phyloP scores from a whole-genome alignment of 1,140 invertebrate genomes.

The Ruditapes philippinarum region DNA sequence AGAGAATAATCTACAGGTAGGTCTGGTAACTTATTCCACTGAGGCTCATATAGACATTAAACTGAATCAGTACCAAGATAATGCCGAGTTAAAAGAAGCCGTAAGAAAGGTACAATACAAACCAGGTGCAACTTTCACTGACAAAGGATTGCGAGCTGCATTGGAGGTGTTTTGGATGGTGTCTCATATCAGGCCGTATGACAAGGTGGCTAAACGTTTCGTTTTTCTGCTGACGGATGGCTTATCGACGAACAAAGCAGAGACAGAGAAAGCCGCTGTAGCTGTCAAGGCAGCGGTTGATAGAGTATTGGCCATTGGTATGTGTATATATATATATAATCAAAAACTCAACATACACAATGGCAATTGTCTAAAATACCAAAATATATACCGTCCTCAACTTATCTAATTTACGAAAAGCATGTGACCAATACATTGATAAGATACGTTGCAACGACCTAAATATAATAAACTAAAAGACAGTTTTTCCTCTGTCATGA shows the following conservation, averaged over 20 bases:
- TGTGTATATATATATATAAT: background rate
- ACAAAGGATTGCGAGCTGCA: background rate
- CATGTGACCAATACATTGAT: too few species aligned
- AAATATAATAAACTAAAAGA: too few species aligned
- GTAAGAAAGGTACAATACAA: conserved; percentile 14
- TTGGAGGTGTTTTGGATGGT: background rate
- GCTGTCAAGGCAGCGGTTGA: background rate
- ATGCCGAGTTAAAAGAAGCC: background rate
- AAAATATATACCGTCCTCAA: too few species aligned
- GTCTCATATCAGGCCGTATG: background rate
- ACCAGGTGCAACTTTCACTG: background rate
- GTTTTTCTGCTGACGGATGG: conserved; percentile 39
- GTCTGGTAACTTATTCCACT: conserved; percentile 25
- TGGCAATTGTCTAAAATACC: too few species aligned
- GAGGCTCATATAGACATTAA: conserved; percentile 1
- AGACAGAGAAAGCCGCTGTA: background rate
- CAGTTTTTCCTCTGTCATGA: too few species aligned
- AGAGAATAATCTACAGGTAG: background rate
- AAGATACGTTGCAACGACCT: too few species aligned
- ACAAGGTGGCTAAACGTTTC: background rate
- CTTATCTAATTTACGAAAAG: too few species aligned
- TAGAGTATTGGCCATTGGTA: conserved; percentile 35
- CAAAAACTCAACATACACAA: too few species aligned
- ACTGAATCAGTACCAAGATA: background rate
- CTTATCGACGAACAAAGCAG: background rate